Base-by-base conservation (phyloP, 2,113 vertebrate genomes). In the Ceyx melanurus region DNA sequence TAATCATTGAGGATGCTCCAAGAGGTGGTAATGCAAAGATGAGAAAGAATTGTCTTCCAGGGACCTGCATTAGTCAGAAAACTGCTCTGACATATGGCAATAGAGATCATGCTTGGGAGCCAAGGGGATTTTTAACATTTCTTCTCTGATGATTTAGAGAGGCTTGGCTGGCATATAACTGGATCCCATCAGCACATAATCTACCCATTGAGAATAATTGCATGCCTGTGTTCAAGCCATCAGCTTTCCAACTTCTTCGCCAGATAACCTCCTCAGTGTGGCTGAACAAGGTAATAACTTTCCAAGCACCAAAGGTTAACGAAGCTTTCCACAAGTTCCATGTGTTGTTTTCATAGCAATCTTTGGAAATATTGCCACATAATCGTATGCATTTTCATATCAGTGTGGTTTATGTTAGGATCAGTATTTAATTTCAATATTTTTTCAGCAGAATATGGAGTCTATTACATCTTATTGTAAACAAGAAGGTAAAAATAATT, bases 81-180 rank as follows among this genome's bases (percentile, higher is more conserved):
- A 40, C 11, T 0, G 1, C 71, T 82, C 88, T 79, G 78, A 50
- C 77, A 86, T 26, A 65, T 22, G 90, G 83, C 61, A 64, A n/a
- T 40, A 86, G 33, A 81, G 57, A 86, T 64, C 83, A 56, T 40
- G 29, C 48, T 75, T 71, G 70, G 61, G 22, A 78, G n/a, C 11
- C 84, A 86, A 84, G 77, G 61, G 86, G 86, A 90, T 94, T 92
- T 93, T 86, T 93, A 89, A 60, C 46, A 83, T 81, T 91, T 91
- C 61, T 89, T 67, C 74, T 95, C 82, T 81, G 80, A 93, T 74
- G 73, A 78, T 88, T 90, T 61, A 86, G 61, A 71, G 60, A 28
- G 46, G n/a, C 20, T 92, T 67, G 65, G 43, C 66, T 93, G 65
- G 73, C 70, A 78, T 88, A 56, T 86, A 92, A 90, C 64, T 94